phyloP scores from a whole-genome alignment of 2,888 invertebrate genomes.

The Philaethria dido region DNA sequence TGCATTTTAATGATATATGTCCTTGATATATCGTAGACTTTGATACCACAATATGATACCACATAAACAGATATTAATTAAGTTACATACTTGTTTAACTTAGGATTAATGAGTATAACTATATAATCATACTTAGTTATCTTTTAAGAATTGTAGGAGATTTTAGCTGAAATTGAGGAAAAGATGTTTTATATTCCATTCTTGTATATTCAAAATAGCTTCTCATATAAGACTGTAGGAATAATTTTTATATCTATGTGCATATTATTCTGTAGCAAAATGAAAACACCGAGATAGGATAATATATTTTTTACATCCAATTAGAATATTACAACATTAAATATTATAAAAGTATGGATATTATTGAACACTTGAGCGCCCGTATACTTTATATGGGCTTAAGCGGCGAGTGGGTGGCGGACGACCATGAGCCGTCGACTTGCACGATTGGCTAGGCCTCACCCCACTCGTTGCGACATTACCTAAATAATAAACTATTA shows the following conservation, averaged over 20 bases:
- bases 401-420: conserved; percentile 79
- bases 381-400: conserved; percentile 78
- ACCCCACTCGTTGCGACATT: conserved; percentile 70
- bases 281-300: conserved; percentile 1
- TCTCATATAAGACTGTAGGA: not conserved
- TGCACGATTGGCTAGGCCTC: conserved; percentile 71
- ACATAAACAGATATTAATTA: too few relatives aligned
- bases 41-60: too few relatives aligned
- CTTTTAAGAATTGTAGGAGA: too few relatives aligned
- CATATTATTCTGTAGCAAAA: not conserved
- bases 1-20: not conserved
- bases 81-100: too few relatives aligned
- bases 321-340: conserved; percentile 21
- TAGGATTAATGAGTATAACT: too few relatives aligned
- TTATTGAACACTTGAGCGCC: conserved; percentile 67
- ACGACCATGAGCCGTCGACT: conserved; percentile 74
- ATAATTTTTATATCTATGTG: not conserved
- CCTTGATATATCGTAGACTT: not conserved
- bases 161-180: too few relatives aligned
- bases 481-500: conserved; percentile 65
- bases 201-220: not conserved
- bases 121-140: too few relatives aligned
- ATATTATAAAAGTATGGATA: conserved; percentile 74
- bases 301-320: conserved; percentile 6
- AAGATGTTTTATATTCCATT: not conserved